phyloP scores from a whole-genome alignment of 2,113 vertebrate species.

The Aplodontia rufa region DNA sequence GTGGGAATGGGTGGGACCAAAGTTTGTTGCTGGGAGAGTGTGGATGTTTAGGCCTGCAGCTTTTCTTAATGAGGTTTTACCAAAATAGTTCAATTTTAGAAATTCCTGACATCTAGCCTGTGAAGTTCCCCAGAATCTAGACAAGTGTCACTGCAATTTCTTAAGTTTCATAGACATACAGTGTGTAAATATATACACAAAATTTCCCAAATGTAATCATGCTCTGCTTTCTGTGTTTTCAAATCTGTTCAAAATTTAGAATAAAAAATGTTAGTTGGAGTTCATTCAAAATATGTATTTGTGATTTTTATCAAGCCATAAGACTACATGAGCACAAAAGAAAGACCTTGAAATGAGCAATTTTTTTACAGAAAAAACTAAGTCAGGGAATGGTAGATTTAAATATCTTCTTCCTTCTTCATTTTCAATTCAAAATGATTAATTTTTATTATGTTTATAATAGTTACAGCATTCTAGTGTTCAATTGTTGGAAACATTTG shows the following conservation, averaged over 20 bases:
- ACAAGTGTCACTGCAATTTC: neutral
- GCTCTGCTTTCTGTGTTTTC: neutral
- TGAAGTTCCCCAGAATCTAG: neutral
- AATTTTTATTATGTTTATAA: neutral
- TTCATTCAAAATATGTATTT: neutral
- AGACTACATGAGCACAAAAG: neutral
- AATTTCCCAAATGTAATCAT: neutral
- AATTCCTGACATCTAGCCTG: neutral
- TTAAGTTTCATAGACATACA: neutral
- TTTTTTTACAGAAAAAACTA: neutral
- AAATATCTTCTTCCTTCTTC: neutral
- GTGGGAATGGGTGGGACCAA: neutral
- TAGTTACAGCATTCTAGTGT: neutral
- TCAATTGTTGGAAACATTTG: neutral
- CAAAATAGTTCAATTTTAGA: neutral
- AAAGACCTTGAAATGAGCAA: neutral
- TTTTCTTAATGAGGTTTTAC: neutral
- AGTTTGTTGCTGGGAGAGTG: neutral
- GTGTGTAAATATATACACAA: neutral
- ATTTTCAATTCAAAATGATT: neutral
- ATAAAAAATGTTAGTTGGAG: neutral
- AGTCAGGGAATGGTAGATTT: neutral
- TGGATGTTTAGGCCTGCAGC: neutral
- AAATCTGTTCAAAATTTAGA: neutral
- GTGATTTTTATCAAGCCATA: neutral